Percentiles rank a stretch among this genome's conserved stretches.
Conservation (phyloP, 2,888 invertebrate genomes). For the Clusia tigrina region DNA sequence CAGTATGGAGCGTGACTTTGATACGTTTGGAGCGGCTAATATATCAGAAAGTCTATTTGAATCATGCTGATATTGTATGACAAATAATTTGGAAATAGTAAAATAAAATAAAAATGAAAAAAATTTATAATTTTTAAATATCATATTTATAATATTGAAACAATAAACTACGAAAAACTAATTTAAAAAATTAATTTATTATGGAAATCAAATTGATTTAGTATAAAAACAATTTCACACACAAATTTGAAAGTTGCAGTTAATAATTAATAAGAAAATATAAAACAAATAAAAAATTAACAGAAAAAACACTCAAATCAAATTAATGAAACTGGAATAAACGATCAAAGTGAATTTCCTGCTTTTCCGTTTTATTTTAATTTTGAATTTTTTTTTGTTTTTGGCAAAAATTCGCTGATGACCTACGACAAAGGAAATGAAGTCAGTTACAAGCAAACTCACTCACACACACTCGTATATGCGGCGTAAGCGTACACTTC, state of each 20-base stretch:
- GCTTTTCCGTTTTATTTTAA: no score
- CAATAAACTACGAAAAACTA: not conserved
- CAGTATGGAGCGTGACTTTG: conserved; percentile 62
- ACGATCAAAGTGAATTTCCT: not conserved
- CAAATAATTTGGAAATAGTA: not conserved
- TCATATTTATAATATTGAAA: not conserved
- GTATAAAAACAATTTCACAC: no score
- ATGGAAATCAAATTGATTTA: no score
- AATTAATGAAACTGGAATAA: not conserved
- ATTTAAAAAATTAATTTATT: not conserved
- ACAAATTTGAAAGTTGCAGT: not conserved
- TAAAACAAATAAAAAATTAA: not conserved
- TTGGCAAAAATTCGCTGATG: conserved; percentile 49
- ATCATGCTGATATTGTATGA: not conserved
- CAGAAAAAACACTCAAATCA: not conserved
- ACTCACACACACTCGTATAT: conserved; percentile 33
- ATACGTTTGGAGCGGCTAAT: conserved; percentile 42
- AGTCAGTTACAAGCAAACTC: conserved; percentile 52
- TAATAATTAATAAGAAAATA: not conserved
- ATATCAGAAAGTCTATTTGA: not conserved
- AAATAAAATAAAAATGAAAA: no score
- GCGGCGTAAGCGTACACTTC: no score
- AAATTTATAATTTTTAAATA: not conserved
- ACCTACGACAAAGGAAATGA: conserved; percentile 64
- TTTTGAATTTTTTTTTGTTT: conserved; percentile 8